Conservation (phyloP, 2,113 vertebrate species). For the Salminus brasiliensis region DNA sequence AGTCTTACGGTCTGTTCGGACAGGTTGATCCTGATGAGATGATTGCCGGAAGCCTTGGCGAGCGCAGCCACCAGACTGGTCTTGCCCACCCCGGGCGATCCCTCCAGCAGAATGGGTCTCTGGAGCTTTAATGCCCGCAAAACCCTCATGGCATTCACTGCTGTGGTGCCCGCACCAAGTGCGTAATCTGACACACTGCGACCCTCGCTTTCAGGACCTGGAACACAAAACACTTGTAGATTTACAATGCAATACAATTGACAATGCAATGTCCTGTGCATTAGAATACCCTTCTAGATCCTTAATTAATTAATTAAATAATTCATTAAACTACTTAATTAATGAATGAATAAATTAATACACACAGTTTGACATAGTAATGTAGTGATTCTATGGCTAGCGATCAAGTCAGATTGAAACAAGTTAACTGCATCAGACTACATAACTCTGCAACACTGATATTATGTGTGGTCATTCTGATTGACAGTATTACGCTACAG, state of each 20-base stretch:
- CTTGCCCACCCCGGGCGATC: slow-evolving; percentile 96
- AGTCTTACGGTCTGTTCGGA: slow-evolving; percentile 92
- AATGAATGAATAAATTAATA: too few species aligned
- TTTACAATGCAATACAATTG: neutral
- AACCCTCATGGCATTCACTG: slow-evolving; percentile 90
- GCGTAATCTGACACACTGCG: slow-evolving; percentile 82
- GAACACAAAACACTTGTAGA: neutral
- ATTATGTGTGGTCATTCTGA: too few species aligned
- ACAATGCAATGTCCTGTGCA: neutral
- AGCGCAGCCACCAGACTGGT: slow-evolving; percentile 93
- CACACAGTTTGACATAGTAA: too few species aligned
- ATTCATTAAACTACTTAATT: too few species aligned
- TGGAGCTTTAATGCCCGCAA: slow-evolving; percentile 89
- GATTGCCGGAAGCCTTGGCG: slow-evolving; percentile 92
- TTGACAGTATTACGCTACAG: too few species aligned
- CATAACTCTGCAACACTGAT: too few species aligned
- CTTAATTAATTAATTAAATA: too few species aligned
- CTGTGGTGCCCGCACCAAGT: slow-evolving; percentile 89
- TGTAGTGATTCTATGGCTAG: too few species aligned
- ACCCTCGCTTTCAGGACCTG: slow-evolving; percentile 80
- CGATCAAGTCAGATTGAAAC: too few species aligned
- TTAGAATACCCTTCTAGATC: too few species aligned
- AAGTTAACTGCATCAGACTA: too few species aligned
- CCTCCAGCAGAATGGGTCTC: slow-evolving; percentile 92
- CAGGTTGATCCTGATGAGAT: slow-evolving; percentile 92